Evolutionary conservation across 2,888 invertebrate species (phyloP), one percentile per base, ranked within the genome.

Genomic region (Pelosia muscerda): DNA sequence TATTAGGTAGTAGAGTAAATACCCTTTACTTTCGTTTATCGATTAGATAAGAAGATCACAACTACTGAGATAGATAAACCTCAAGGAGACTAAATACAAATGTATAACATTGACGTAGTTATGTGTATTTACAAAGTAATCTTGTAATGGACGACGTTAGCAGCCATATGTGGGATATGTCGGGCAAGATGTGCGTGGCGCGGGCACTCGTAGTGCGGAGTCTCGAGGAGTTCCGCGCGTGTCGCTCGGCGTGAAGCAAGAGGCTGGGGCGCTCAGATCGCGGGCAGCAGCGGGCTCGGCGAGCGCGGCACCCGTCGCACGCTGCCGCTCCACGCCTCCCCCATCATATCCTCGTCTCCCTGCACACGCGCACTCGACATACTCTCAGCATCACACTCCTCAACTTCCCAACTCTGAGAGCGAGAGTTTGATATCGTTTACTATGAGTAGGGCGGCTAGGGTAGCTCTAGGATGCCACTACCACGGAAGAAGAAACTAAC

Each of bases 271-370:
- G 84, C 86, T 92, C 90, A 94, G 79, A 92, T 89, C 78, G 89
- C 86, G 81, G 92, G 89, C 88, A 94, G 92, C 84, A 94, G 91
- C 83, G 94, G 94, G 87, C 94, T 93, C 83, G 91, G 91, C 71
- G 92, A 93, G 77, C 92, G 91, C 87, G 90, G 88, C 81, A 83
- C 78, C 71, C 91, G 90, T 81, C 92, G 92, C 86, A 90, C 89
- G 86, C 91, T 89, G 84, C 91, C 89, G 89, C 93, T 90, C 95
- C 95, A 95, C 88, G 92, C 88, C 91, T 95, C 95, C 88, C 92
- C 93, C 95, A 95, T 95, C 95, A 95, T 94, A 95, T 95, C 94
- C 95, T 95, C 95, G 95, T 95, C 95, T 95, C 95, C 95, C 95
- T 95, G 94, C 90, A 94, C 94, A 94, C 92, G 94, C 85, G 93